Percentiles rank a stretch among this genome's conserved stretches.
phyloP scores from a whole-genome alignment of 2,888 invertebrate species.

The Listrodromus nycthemerus region DNA sequence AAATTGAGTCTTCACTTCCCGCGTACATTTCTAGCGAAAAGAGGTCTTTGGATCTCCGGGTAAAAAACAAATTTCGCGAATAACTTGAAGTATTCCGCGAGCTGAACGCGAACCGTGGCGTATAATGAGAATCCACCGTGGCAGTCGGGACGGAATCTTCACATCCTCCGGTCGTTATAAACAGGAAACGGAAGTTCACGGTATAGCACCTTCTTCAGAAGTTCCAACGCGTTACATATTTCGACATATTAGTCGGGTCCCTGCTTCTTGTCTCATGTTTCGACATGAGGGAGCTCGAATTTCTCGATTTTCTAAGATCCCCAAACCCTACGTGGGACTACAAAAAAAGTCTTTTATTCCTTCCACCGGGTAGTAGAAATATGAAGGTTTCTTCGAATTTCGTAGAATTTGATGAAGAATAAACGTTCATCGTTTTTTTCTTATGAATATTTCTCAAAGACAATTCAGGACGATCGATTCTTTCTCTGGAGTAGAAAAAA shows the following conservation, averaged over 20 bases:
- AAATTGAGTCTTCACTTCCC: neutral
- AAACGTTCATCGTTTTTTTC: no score
- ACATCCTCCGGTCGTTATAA: slow-evolving; percentile 15
- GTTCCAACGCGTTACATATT: neutral
- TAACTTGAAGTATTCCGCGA: neutral
- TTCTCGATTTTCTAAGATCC: neutral
- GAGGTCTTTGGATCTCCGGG: neutral
- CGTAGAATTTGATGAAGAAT: no score
- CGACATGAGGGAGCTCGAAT: neutral
- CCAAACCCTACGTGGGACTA: no score
- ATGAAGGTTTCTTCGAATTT: no score
- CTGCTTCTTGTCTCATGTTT: slow-evolving; percentile 2
- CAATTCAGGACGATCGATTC: no score
- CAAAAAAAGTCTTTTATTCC: no score
- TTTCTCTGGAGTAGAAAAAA: no score
- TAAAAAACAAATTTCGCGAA: neutral
- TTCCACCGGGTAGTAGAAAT: no score
- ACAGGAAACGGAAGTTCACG: slow-evolving; percentile 37
- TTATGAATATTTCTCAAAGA: no score
- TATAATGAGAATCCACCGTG: neutral
- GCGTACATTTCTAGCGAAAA: neutral
- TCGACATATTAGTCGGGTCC: slow-evolving; percentile 20
- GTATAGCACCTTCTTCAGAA: neutral
- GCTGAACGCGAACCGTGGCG: neutral
- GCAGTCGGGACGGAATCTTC: neutral